Evolutionary conservation across 2,797 vertebrate species (phyloP).

Genomic region (Threskiornis aethiopicus): DNA sequence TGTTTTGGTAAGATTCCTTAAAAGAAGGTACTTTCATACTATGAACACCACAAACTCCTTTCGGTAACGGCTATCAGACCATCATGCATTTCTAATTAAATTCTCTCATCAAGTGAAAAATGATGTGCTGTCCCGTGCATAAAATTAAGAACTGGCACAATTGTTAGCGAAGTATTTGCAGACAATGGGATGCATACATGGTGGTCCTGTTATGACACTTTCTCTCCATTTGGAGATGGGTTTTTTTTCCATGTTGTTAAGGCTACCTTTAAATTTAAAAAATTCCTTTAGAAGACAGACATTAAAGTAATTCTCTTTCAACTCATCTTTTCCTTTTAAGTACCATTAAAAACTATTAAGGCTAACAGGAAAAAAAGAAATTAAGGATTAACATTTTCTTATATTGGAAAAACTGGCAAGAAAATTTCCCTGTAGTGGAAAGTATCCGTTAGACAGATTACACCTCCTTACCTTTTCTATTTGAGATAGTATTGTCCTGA

Average conservation of each 20-base stretch:
- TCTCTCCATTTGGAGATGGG: not conserved
- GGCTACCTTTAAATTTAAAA: not conserved
- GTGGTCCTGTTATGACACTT: not conserved
- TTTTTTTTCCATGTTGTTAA: not conserved
- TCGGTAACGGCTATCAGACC: not conserved
- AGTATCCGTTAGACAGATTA: not conserved
- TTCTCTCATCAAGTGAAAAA: not conserved
- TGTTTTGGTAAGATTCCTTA: not conserved
- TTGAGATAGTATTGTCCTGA: constrained; percentile 74
- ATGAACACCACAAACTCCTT: not conserved
- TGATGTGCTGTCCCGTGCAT: not conserved
- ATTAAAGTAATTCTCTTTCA: not conserved
- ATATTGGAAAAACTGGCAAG: not conserved
- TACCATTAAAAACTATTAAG: not conserved
- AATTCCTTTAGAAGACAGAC: not conserved
- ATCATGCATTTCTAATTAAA: not conserved
- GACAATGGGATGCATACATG: not conserved
- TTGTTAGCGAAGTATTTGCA: not conserved
- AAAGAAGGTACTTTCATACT: not conserved
- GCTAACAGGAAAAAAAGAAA: not conserved
- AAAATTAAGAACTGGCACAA: not conserved
- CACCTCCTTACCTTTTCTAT: constrained; percentile 74
- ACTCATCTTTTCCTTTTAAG: not conserved
- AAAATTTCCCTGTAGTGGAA: not conserved
- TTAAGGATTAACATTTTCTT: not conserved